Percentiles rank a stretch among this genome's conserved stretches.
Evolutionary conservation across 2,888 invertebrate genomes (phyloP).

Genomic region (Blera fallax): DNA sequence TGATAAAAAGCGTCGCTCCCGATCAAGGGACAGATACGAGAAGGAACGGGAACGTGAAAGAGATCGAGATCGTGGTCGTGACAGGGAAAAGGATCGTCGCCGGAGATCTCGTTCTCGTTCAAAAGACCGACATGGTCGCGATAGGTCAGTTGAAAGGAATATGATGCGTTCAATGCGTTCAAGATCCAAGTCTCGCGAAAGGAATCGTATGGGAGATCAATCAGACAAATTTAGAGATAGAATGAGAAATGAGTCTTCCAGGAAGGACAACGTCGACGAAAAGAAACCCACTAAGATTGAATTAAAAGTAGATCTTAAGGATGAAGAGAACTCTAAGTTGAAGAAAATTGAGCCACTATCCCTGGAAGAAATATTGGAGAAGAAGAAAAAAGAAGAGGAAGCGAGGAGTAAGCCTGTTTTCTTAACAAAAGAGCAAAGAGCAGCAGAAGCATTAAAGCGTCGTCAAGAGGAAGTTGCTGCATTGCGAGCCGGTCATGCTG

Average conservation of each 20-base stretch:
- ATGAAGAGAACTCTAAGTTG: conserved; percentile 80
- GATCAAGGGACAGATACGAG: conserved; percentile 80
- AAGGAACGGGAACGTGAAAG: conserved; percentile 76
- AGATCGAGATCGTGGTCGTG: conserved; percentile 76
- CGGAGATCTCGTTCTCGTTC: conserved; percentile 76
- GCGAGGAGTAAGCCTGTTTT: conserved; percentile 98
- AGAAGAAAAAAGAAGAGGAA: conserved; percentile 97
- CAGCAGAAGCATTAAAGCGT: conserved; percentile 92
- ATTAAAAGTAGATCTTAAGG: conserved; percentile 79
- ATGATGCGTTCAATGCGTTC: conserved; percentile 44
- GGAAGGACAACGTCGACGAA: conserved; percentile 58
- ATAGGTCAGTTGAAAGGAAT: conserved; percentile 74
- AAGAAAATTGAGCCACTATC: conserved; percentile 91
- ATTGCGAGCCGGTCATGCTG: conserved; percentile 86
- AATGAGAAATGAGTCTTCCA: conserved; percentile 56
- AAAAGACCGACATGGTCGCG: conserved; percentile 75
- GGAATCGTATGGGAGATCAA: conserved; percentile 3
- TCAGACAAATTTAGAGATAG: conserved; percentile 74
- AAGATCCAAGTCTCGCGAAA: conserved; percentile 58
- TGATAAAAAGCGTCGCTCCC: conserved; percentile 83
- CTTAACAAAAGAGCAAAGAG: conserved; percentile 97
- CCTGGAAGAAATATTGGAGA: conserved; percentile 96
- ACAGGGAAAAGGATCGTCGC: conserved; percentile 76
- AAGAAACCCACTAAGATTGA: conserved; percentile 36
- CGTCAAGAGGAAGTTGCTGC: conserved; percentile 94